Evolutionary conservation across 2,797 vertebrate species (phyloP).

Genomic region (Prunella strophiata): DNA sequence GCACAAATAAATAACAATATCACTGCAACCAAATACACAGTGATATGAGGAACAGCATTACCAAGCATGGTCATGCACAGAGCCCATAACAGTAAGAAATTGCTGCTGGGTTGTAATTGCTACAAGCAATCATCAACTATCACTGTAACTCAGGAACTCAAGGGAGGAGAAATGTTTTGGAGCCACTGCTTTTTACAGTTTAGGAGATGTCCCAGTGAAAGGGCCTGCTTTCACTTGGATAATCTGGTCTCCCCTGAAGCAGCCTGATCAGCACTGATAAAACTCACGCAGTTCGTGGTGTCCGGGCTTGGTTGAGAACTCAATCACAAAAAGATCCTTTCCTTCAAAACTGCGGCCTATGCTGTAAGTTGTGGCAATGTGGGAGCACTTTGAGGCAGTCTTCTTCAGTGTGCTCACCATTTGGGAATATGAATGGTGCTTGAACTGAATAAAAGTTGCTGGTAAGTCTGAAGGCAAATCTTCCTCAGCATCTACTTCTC

Average conservation of each 20-base stretch:
- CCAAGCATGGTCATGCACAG: neutral
- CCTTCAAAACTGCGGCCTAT: conserved; percentile 94
- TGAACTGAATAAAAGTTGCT: conserved; percentile 88
- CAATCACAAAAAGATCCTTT: conserved; percentile 91
- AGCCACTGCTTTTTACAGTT: neutral
- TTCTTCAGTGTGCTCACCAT: conserved; percentile 89
- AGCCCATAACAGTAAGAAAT: neutral
- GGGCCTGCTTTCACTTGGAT: neutral
- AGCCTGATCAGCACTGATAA: neutral
- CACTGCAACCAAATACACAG: neutral
- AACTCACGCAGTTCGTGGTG: conserved; percentile 91
- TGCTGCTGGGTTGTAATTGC: neutral
- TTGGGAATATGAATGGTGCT: conserved; percentile 87
- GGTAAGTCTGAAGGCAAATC: conserved; percentile 77
- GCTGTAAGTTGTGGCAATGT: conserved; percentile 90
- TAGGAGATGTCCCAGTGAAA: neutral
- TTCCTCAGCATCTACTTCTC: conserved; percentile 61
- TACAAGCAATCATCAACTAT: neutral
- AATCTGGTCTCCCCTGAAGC: neutral
- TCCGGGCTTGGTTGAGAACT: conserved; percentile 91
- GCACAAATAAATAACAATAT: neutral
- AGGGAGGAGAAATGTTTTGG: neutral
- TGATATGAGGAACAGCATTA: neutral
- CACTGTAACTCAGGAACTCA: neutral
- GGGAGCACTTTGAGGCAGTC: conserved; percentile 87